Evolutionary conservation across 1,140 invertebrate species (phyloP).

Genomic region (Drosophila paulistorum): DNA sequence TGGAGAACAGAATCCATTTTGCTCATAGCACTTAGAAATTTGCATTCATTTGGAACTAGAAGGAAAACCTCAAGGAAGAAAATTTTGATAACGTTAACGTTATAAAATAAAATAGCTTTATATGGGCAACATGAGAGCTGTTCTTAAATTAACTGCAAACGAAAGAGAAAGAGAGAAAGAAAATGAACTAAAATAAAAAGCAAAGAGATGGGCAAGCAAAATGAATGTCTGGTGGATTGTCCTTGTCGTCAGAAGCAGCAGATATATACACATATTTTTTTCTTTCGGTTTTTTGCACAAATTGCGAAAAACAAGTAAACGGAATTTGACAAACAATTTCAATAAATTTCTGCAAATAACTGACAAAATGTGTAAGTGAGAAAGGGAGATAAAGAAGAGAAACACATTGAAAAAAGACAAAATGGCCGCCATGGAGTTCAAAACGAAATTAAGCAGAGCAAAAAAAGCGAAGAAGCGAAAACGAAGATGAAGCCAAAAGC

Average conservation of each 20-base stretch:
- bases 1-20: neutral
- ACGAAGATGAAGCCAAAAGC: conserved; percentile 20
- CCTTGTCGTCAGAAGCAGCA: conserved; percentile 42
- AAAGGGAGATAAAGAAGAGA: conserved; percentile 22
- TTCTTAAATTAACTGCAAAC: conserved; percentile 70
- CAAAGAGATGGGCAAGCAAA: conserved; percentile 15
- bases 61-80: neutral
- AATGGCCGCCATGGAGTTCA: conserved; percentile 72
- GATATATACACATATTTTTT: conserved; percentile 19
- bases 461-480: conserved; percentile 1
- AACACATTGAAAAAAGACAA: conserved; percentile 42
- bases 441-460: conserved; percentile 72
- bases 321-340: conserved; percentile 81
- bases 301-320: conserved; percentile 80
- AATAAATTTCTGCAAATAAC: conserved; percentile 80
- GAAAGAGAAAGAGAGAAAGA: neutral
- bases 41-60: neutral
- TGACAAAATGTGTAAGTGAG: conserved; percentile 41
- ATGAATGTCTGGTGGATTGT: conserved; percentile 55
- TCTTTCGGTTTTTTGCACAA: conserved; percentile 37
- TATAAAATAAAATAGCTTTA: conserved; percentile 39
- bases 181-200: conserved; percentile 4
- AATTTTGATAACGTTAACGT: conserved; percentile 55
- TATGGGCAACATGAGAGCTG: conserved; percentile 22
- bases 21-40: neutral